phyloP scores from a whole-genome alignment of 2,888 invertebrate species.

The Lochmaea capreae region DNA sequence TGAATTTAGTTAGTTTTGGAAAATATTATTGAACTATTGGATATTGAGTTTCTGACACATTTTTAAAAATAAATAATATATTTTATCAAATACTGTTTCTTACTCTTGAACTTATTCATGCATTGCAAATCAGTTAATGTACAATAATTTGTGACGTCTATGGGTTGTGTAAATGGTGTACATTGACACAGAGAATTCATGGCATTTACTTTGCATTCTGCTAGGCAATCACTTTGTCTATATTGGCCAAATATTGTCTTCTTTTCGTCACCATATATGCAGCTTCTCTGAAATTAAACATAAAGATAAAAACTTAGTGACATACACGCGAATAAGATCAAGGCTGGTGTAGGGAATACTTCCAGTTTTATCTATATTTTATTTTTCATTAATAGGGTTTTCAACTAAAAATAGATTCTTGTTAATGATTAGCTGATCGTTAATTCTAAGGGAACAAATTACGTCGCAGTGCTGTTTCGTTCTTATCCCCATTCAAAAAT shows the following conservation, averaged over 20 bases:
- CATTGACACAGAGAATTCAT: conserved; percentile 69
- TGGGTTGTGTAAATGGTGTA: conserved; percentile 70
- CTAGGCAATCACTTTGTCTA: conserved; percentile 71
- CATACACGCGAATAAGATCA: no score
- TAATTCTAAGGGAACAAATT: no score
- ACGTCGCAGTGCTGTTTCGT: no score
- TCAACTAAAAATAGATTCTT: no score
- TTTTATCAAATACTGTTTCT: conserved; percentile 26
- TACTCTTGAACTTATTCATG: conserved; percentile 67
- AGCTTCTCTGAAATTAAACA: conserved; percentile 52
- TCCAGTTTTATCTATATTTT: no score
- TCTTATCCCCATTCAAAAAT: no score
- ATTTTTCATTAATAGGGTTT: no score
- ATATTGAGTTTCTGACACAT: not conserved
- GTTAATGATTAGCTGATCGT: no score
- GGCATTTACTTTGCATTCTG: conserved; percentile 69
- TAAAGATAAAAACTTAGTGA: not conserved
- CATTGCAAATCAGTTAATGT: conserved; percentile 69
- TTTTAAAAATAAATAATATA: not conserved
- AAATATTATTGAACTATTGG: no score
- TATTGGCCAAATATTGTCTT: conserved; percentile 60
- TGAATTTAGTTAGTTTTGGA: no score
- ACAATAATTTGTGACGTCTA: conserved; percentile 57
- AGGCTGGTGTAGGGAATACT: no score
- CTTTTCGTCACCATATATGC: conserved; percentile 51